Base-by-base conservation (phyloP, 2,888 invertebrate species). In the Agrotis ipsilon region DNA sequence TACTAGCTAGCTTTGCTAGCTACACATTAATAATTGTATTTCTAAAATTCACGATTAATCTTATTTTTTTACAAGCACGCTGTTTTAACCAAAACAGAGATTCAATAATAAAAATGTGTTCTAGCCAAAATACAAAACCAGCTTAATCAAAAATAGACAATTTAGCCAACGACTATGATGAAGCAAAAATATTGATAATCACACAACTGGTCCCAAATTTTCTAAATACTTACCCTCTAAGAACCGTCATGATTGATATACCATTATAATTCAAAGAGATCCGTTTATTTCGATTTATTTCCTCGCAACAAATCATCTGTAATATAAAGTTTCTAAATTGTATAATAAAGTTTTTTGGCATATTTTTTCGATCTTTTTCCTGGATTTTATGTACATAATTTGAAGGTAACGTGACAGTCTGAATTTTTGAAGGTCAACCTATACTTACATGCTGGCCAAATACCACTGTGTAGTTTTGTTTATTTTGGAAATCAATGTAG, bases 301-400 rank as follows among this genome's bases (percentile, higher is more conserved):
- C 4, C 11, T 39, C 9, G 5, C 39, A 39, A 19, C 13, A 16
- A 18, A 27, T 32, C 55, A 45, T 46, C 57, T 60, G 21, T 5
- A 3, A 27, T 21, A 1, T 16, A 43, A 55, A 27, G 55, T 19
- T 32, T 13, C 9, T 19, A 39, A 39, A 39, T n/a, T 9, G 7
- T 2, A 39, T 39, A 32, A 9, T 45, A 54, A 7, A 24, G 19
- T 43, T 19, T 63, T 65, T 59, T 14, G 16, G 7, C n/a, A 24
- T 24, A 39, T 24, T 32, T 57, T n/a, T 49, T 18, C 16, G 21
- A n/a, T 0, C 1, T 9, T 45, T 32, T 51, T 45, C 24, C 39
- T 24, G 1, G 21, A 61, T 27, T 52, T 1, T 52, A 70, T 75
- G 76, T 75, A 66, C 75, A 71, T 75, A 68, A 61, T 71, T 75